phyloP scores from a whole-genome alignment of 2,888 invertebrate species.

The Drosophila greeni region DNA sequence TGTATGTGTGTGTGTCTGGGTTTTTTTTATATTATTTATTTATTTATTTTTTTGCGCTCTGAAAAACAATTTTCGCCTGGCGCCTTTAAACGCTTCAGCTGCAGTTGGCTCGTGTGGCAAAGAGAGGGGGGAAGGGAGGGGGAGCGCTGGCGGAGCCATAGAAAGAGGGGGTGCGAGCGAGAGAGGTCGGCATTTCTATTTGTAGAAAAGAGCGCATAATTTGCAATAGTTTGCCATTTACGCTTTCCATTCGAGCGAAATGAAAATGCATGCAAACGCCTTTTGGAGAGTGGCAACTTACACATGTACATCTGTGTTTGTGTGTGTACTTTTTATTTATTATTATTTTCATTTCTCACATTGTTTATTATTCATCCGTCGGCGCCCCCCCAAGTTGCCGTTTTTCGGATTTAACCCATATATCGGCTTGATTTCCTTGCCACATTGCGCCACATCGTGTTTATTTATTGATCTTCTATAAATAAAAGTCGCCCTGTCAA shows the following conservation, averaged over 20 bases:
- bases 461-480: slow-evolving; percentile 12
- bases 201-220: slow-evolving; percentile 69
- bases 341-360: slow-evolving; percentile 7
- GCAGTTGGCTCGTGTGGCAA: slow-evolving; percentile 20
- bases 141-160: slow-evolving; percentile 3
- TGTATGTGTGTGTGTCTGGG: slow-evolving; percentile 20
- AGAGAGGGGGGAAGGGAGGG: not conserved
- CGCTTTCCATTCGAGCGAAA: slow-evolving; percentile 60
- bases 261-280: slow-evolving; percentile 36
- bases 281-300: slow-evolving; percentile 20
- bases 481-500: slow-evolving; percentile 3
- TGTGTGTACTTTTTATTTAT: slow-evolving; percentile 1
- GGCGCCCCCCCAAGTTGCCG: not conserved
- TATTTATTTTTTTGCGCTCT: slow-evolving; percentile 44
- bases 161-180: slow-evolving; percentile 5
- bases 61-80: slow-evolving; percentile 51
- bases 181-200: slow-evolving; percentile 57
- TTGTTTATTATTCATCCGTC: slow-evolving; percentile 23
- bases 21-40: slow-evolving; percentile 1
- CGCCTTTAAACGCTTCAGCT: slow-evolving; percentile 58
- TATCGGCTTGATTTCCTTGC: slow-evolving; percentile 9
- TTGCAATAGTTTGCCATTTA: slow-evolving; percentile 61
- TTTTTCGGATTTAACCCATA: slow-evolving; percentile 17
- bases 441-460: slow-evolving; percentile 6
- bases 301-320: not conserved